phyloP scores from a whole-genome alignment of 2,888 invertebrate genomes.

The Hyles lineata region DNA sequence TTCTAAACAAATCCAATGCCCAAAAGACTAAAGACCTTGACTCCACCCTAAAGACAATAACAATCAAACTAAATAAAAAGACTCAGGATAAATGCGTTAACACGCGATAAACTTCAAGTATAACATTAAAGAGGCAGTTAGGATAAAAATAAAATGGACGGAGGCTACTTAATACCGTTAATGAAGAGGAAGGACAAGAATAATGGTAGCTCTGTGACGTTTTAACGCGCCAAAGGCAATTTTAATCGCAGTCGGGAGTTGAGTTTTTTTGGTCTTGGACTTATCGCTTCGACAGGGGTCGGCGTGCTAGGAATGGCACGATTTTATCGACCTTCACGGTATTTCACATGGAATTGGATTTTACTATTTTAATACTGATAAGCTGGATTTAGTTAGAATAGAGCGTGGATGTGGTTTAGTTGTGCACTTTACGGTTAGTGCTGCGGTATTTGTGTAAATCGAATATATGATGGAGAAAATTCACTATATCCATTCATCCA shows the following conservation, averaged over 20 bases:
- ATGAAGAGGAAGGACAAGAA: constrained; percentile 40
- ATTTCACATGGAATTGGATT: background rate
- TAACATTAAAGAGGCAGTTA: constrained; percentile 34
- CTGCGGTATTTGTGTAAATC: too few species aligned
- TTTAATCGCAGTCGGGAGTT: constrained; percentile 21
- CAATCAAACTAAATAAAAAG: background rate
- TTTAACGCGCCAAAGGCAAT: constrained; percentile 39
- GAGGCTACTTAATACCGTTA: constrained; percentile 35
- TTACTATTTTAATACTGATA: background rate
- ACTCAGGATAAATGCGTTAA: constrained; percentile 23
- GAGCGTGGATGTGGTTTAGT: too few species aligned
- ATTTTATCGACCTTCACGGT: background rate
- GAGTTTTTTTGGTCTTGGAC: constrained; percentile 5
- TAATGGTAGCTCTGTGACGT: constrained; percentile 37
- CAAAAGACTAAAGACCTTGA: background rate
- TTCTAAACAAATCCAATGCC: background rate
- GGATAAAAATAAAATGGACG: constrained; percentile 28
- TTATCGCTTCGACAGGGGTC: constrained; percentile 9
- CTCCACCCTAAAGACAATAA: background rate
- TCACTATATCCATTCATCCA: too few species aligned
- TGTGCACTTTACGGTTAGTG: too few species aligned
- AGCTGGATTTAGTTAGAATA: too few species aligned
- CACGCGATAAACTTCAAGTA: constrained; percentile 36
- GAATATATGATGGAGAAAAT: too few species aligned
- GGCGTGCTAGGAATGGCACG: background rate